A percentile compares a stretch with the other conserved stretches of the same genome.
phyloP scores from a whole-genome alignment of 2,797 vertebrate species.

The Lindbergichthys nudifrons region DNA sequence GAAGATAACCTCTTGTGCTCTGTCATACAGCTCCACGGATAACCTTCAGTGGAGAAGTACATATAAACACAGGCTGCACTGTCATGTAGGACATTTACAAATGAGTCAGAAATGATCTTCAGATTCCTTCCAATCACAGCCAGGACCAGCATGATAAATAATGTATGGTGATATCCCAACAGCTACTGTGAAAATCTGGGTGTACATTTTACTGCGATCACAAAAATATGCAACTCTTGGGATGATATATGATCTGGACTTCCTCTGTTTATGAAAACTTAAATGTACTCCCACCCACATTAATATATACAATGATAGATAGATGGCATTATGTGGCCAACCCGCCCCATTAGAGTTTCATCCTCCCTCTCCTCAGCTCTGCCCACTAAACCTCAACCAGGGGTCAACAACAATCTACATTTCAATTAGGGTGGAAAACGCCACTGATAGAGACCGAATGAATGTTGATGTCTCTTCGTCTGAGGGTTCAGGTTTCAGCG shows the following conservation, averaged over 20 bases:
- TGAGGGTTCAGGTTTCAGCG: slow-evolving; percentile 60
- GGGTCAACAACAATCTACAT: slow-evolving; percentile 78
- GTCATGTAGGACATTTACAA: slow-evolving; percentile 19
- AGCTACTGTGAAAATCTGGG: slow-evolving; percentile 2
- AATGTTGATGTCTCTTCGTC: slow-evolving; percentile 67
- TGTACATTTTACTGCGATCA: slow-evolving; percentile 23
- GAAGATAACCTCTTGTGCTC: slow-evolving; percentile 16
- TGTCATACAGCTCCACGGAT: slow-evolving; percentile 9
- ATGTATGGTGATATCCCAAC: slow-evolving; percentile 20
- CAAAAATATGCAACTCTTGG: slow-evolving; percentile 24
- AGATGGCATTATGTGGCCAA: slow-evolving; percentile 42
- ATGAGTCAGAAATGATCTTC: slow-evolving; percentile 35
- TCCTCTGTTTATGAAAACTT: slow-evolving; percentile 42
- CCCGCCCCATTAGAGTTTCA: slow-evolving; percentile 45
- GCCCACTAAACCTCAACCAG: slow-evolving; percentile 56
- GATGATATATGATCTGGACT: slow-evolving; percentile 47
- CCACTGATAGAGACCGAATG: slow-evolving; percentile 55
- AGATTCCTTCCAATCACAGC: slow-evolving; percentile 1
- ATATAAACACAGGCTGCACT: slow-evolving; percentile 2
- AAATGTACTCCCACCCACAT: slow-evolving; percentile 1
- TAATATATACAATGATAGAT: slow-evolving; percentile 42
- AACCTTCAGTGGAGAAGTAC: slow-evolving; percentile 8
- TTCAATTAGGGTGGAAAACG: slow-evolving; percentile 75
- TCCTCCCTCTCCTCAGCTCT: slow-evolving; percentile 13
- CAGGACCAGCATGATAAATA: slow-evolving; percentile 33